Evolutionary conservation across 2,888 invertebrate species (phyloP).

Genomic region (Pheosia tremula): DNA sequence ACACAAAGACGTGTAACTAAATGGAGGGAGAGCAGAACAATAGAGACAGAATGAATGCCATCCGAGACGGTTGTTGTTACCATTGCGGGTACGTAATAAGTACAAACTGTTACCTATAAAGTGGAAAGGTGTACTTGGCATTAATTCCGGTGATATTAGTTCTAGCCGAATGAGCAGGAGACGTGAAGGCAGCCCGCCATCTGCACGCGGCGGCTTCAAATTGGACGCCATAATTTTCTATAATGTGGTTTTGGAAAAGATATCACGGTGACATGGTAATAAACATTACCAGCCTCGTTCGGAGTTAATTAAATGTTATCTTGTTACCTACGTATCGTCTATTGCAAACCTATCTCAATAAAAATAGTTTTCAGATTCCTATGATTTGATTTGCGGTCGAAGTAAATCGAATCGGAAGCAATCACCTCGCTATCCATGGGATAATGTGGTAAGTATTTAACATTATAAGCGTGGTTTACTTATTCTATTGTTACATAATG

Average conservation of each 20-base stretch:
- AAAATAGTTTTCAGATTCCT: too few relatives aligned
- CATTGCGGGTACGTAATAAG: conserved; percentile 57
- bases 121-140: conserved; percentile 50
- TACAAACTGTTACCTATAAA: conserved; percentile 60
- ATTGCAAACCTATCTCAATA: too few relatives aligned
- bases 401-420: too few relatives aligned
- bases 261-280: neutral
- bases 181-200: conserved; percentile 41
- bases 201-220: conserved; percentile 36
- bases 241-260: conserved; percentile 13
- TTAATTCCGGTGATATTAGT: conserved; percentile 63
- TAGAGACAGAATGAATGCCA: conserved; percentile 48
- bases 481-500: neutral
- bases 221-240: conserved; percentile 35
- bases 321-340: too few relatives aligned
- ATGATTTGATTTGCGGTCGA: too few relatives aligned
- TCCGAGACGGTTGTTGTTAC: conserved; percentile 47
- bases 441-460: too few relatives aligned
- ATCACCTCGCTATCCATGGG: too few relatives aligned
- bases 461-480: too few relatives aligned
- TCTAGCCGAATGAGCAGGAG: conserved; percentile 48
- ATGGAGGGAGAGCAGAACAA: conserved; percentile 35
- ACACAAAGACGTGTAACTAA: conserved; percentile 15
- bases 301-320: neutral
- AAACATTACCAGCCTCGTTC: neutral